Base-by-base conservation (phyloP, 2,797 vertebrate species). In the Falco peregrinus region DNA sequence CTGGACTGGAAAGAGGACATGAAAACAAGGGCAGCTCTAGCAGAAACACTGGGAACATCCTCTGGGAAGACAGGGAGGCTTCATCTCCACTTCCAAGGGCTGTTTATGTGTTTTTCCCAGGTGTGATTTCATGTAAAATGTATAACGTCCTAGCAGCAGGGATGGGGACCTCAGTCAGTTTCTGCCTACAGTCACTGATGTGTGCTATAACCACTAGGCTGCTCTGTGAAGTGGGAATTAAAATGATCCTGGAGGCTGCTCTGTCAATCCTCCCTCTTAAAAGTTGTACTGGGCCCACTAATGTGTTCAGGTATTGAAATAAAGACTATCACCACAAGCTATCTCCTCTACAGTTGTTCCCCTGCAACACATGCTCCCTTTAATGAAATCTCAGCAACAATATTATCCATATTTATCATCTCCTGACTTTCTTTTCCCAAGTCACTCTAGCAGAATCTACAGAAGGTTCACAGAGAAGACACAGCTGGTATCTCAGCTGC, bases 401-500 rank as follows among this genome's bases (percentile, higher is more conserved):
- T 25, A 22, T 35, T 51, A n/a, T 60, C 60, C 60, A 33, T 76
- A 90, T 96, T 93, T 95, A 91, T 93, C 37, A 79, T 67, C 83
- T 94, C 45, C 84, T 93, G 85, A 70, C 18, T 93, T 91, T 88
- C 63, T 86, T 94, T 90, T 83, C 77, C 70, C 64, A 77, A 92
- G 60, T 31, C 45, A 26, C 29, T 95, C 37, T 33, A 64, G 63
- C 29, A 93, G 51, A 84, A 77, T 50, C 81, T 83, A 28, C 93
- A 85, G 91, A 91, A 96, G 78, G 78, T 77, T 89, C 68, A 68
- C 48, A 61, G 78, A 80, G 90, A 92, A 93, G 92, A 63, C 68
- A 89, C 96, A 97, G 93, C 90, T 97, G 95, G 89, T 93, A 63
- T 87, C 91, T 96, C 95, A 94, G 78, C 87, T 94, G 92, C 78